Evolutionary conservation across 2,888 invertebrate species (phyloP).

Genomic region (Spisula solida): DNA sequence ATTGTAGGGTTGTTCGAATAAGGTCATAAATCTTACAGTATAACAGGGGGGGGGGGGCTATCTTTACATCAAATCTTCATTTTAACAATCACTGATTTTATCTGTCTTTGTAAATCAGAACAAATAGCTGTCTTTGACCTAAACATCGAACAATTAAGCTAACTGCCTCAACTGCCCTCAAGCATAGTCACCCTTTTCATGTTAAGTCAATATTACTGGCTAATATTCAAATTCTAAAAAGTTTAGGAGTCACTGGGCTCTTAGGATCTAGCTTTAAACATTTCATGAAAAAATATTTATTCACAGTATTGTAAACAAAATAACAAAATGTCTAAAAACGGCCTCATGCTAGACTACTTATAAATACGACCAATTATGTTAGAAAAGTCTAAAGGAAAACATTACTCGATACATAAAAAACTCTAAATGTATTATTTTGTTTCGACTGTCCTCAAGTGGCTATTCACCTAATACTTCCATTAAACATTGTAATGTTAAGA

Average conservation of each 20-base stretch:
- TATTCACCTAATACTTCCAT: not conserved
- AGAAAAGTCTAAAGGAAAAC: constrained; percentile 9
- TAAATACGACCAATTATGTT: constrained; percentile 1
- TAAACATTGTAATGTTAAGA: constrained; percentile 26
- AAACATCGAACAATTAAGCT: constrained; percentile 21
- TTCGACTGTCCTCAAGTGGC: constrained; percentile 7
- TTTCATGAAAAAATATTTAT: constrained; percentile 25
- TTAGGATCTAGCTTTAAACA: not conserved
- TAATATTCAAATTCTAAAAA: constrained; percentile 3
- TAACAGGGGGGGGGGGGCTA: not conserved
- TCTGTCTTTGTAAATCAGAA: constrained; percentile 12
- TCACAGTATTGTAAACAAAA: constrained; percentile 15
- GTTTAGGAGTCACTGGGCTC: not conserved
- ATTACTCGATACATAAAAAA: constrained; percentile 8
- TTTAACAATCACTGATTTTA: constrained; percentile 2
- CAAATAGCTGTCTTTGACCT: not conserved
- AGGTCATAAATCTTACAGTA: not conserved
- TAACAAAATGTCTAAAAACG: constrained; percentile 18
- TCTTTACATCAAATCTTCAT: not conserved
- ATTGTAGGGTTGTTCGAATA: not conserved
- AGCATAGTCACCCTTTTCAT: not conserved
- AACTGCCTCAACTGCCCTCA: not conserved
- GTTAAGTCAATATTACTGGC: constrained; percentile 14
- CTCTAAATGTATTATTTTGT: constrained; percentile 2
- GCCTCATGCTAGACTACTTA: constrained; percentile 11